Evolutionary conservation across 2,888 invertebrate genomes (phyloP).

Genomic region (Drepana falcataria): DNA sequence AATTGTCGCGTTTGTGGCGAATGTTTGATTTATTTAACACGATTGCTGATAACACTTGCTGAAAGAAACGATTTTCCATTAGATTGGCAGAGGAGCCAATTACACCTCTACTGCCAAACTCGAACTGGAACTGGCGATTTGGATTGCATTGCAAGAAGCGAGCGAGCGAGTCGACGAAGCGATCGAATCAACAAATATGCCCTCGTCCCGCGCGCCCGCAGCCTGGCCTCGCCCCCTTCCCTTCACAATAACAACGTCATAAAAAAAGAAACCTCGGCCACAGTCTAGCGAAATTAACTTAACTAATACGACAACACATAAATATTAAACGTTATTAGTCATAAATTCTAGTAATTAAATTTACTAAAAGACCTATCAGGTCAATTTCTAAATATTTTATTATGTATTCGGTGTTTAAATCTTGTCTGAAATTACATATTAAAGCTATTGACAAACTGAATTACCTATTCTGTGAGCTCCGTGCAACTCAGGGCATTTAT

Average conservation of each 20-base stretch:
- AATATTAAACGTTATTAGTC: not conserved
- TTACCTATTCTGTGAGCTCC: constrained; percentile 34
- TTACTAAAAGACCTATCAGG: not conserved
- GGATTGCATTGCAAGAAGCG: constrained; percentile 19
- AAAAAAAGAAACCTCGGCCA: constrained; percentile 34
- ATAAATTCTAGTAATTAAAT: not conserved
- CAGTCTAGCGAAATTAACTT: constrained; percentile 33
- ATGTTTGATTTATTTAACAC: constrained; percentile 68
- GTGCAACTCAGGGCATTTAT: constrained; percentile 32
- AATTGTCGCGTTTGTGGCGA: constrained; percentile 65
- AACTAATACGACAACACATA: not conserved
- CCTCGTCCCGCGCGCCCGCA: constrained; percentile 18
- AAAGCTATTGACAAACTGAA: constrained; percentile 18
- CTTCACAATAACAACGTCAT: constrained; percentile 12
- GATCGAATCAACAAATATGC: constrained; percentile 42
- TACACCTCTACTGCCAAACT: constrained; percentile 62
- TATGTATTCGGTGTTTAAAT: not conserved
- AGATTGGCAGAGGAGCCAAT: constrained; percentile 70
- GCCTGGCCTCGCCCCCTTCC: constrained; percentile 12
- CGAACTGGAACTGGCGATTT: constrained; percentile 40
- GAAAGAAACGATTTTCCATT: constrained; percentile 73
- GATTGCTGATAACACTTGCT: constrained; percentile 53
- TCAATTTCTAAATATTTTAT: not conserved
- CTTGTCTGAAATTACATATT: not conserved
- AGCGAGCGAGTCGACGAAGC: constrained; percentile 15